Evolutionary conservation across 2,888 invertebrate species (phyloP), one percentile per base, ranked within the genome.

Genomic region (Caenorhabditis sulstoni): DNA sequence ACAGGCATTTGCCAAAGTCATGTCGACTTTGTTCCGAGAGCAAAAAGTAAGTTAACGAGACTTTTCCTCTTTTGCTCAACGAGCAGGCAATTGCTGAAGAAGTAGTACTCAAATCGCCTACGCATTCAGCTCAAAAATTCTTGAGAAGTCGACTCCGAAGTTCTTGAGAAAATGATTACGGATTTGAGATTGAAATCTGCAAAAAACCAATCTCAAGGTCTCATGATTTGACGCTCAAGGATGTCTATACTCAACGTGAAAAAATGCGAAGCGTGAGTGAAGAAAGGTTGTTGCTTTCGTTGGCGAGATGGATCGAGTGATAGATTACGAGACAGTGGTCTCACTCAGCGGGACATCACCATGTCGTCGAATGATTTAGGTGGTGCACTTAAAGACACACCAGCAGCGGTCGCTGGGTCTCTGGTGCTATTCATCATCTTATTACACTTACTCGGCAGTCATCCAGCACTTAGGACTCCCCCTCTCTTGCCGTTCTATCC

Each of bases 371-470:
- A 70, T 61, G 61, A 70, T 70, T 64, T 73, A 64, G 73, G 64
- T 64, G 70, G 61, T 70, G 73, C 73, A 73, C 73, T 73, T 73
- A 73, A 73, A 64, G 57, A 71, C 53, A 41, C 70, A 55, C 52
- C 50, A 49, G 11, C 44, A 39, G 44, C 18, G 29, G 39, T 20
- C 18, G n/a, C 58, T 20, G 61, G 55, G 62, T 64, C 70, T 64
- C 44, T 64, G 64, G 50, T 64, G 73, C 73, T 64, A 73, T 73
- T 73, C 73, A 73, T 73, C 73, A 73, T 73, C 52, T 73, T 73
- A 73, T 73, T 73, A 73, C 73, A 73, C 73, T 73, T 64, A 73
- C 73, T 64, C 73, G 61, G 61, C 62, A 70, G 70, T 70, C 70
- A 61, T 70, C 62, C 62, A 71, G 71, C 71, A 71, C 55, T 71